phyloP scores from a whole-genome alignment of 2,888 invertebrate species.

The Tachina fera region DNA sequence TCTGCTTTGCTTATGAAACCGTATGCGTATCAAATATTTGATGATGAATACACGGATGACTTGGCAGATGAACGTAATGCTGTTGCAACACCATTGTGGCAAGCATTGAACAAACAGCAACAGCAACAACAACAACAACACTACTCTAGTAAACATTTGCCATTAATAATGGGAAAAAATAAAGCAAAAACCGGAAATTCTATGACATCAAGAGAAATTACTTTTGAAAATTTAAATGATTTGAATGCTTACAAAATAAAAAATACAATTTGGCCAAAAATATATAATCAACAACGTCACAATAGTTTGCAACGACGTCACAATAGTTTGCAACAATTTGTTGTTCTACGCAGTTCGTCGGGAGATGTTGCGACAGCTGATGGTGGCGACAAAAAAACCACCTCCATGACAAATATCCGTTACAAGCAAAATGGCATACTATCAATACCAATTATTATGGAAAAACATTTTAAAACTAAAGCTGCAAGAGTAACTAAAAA shows the following conservation, averaged over 20 bases:
- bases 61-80: slow-evolving; percentile 46
- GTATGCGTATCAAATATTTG: slow-evolving; percentile 62
- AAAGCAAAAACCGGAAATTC: slow-evolving; percentile 40
- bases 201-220: slow-evolving; percentile 61
- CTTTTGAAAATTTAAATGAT: slow-evolving; percentile 67
- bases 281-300: slow-evolving; percentile 27
- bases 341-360: not conserved
- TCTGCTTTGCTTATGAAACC: slow-evolving; percentile 58
- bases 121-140: slow-evolving; percentile 42
- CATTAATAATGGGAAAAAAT: slow-evolving; percentile 17
- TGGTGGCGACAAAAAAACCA: slow-evolving; percentile 1
- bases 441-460: slow-evolving; percentile 39
- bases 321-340: slow-evolving; percentile 53
- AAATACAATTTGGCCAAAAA: slow-evolving; percentile 64
- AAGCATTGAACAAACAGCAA: slow-evolving; percentile 42
- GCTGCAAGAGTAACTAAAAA: slow-evolving; percentile 14
- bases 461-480: slow-evolving; percentile 46
- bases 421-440: slow-evolving; percentile 46
- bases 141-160: slow-evolving; percentile 34
- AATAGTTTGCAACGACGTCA: slow-evolving; percentile 33
- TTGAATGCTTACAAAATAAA: slow-evolving; percentile 48
- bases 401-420: slow-evolving; percentile 52
- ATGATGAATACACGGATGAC: slow-evolving; percentile 61
- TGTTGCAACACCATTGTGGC: slow-evolving; percentile 51
- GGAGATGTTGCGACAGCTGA: not conserved